phyloP scores from a whole-genome alignment of 2,113 vertebrate genomes.

The Solea senegalensis region DNA sequence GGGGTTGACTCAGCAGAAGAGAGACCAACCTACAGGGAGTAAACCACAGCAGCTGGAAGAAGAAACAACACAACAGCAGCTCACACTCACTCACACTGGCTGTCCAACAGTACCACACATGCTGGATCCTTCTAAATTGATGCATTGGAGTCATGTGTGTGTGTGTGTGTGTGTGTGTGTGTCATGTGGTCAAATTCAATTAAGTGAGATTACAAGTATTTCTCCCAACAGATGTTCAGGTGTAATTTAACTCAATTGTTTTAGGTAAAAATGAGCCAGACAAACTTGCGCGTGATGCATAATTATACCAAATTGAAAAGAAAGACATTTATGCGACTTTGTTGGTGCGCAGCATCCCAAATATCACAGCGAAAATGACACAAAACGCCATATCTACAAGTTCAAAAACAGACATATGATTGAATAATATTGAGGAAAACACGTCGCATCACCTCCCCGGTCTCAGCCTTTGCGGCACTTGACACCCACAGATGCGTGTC shows the following conservation, averaged over 20 bases:
- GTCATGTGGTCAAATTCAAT: conserved; percentile 1
- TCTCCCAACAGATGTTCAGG: background rate
- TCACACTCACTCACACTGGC: background rate
- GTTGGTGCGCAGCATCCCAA: background rate
- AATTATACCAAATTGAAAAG: background rate
- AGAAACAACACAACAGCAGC: background rate
- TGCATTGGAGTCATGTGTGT: conserved; percentile 15
- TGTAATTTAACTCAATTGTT: background rate
- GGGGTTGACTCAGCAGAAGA: conserved; percentile 60
- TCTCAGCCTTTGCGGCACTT: conserved; percentile 22
- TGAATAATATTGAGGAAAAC: background rate
- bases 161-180: too few species aligned
- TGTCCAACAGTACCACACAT: background rate
- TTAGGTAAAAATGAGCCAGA: background rate
- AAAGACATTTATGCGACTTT: background rate
- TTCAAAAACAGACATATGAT: background rate
- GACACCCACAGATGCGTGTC: conserved; percentile 10
- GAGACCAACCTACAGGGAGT: background rate
- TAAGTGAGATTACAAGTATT: background rate
- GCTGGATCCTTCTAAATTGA: background rate
- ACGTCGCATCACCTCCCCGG: background rate
- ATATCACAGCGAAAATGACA: background rate
- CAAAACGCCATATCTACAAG: too few species aligned
- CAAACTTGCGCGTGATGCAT: conserved; percentile 44
- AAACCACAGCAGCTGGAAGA: too few species aligned